Percentiles rank a stretch among this genome's conserved stretches.
Evolutionary conservation across 2,113 vertebrate species (phyloP).

Genomic region (Melierax canorus): DNA sequence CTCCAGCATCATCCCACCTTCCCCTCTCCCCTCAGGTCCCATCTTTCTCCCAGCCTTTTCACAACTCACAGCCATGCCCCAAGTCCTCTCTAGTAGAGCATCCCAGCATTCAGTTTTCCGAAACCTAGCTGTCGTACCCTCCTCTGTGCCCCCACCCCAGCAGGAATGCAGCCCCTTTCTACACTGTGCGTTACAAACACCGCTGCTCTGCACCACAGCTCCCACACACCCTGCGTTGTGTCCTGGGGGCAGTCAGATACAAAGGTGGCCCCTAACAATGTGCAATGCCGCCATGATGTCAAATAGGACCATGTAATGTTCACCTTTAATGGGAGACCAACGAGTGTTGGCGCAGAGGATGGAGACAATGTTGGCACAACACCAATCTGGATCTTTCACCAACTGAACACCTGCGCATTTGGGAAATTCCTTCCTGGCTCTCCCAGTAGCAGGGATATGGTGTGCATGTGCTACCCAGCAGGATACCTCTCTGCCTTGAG

Average conservation of each 20-base stretch:
- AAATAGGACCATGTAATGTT: background rate
- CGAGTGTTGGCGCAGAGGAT: background rate
- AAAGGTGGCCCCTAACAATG: background rate
- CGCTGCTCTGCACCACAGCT: background rate
- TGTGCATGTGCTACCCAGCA: background rate
- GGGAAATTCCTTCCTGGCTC: background rate
- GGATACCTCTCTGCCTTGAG: background rate
- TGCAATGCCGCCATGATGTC: background rate
- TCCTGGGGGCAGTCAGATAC: rapidly evolving
- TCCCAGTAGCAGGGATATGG: background rate
- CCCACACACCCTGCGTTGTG: rapidly evolving
- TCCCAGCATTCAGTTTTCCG: background rate
- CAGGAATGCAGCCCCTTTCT: background rate
- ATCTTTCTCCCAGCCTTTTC: background rate
- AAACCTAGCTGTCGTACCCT: background rate
- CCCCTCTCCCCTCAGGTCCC: background rate
- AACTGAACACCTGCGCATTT: background rate
- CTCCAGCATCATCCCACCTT: background rate
- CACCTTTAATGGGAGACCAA: background rate
- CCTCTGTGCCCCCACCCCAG: background rate
- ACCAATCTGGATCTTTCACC: background rate
- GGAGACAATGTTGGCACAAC: background rate
- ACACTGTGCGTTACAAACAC: rapidly evolving
- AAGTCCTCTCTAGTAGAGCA: background rate
- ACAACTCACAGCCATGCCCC: background rate